A percentile compares a stretch with the other conserved stretches of the same genome.
Evolutionary conservation across 2,797 vertebrate species (phyloP).

Genomic region (Vultur gryphus): DNA sequence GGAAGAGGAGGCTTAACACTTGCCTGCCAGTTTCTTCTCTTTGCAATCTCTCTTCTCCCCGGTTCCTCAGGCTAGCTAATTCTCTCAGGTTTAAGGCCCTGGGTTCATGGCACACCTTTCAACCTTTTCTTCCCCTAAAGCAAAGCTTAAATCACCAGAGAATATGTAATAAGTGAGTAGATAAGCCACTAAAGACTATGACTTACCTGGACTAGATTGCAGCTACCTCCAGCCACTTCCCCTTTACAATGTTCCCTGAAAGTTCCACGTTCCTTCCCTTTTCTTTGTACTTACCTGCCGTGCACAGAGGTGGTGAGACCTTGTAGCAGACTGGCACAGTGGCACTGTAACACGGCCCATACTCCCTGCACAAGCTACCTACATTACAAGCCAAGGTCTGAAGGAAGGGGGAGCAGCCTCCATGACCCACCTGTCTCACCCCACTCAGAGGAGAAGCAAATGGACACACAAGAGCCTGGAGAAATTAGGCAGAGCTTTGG

Average conservation of each 20-base stretch:
- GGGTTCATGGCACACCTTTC: background rate
- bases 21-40: background rate
- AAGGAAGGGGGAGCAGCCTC: background rate
- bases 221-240: background rate
- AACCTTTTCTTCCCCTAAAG: background rate
- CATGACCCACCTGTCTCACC: background rate
- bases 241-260: background rate
- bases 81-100: background rate
- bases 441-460: background rate
- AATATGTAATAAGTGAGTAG: background rate
- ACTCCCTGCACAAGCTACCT: background rate
- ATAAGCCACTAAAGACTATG: background rate
- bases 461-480: background rate
- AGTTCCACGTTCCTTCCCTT: background rate
- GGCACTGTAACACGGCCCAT: background rate
- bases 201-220: background rate
- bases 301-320: background rate
- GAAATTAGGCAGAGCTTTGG: background rate
- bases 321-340: background rate
- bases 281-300: background rate
- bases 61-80: background rate
- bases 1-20: background rate
- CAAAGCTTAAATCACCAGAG: background rate
- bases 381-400: background rate
- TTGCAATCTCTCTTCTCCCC: background rate